Evolutionary conservation across 2,113 vertebrate species (phyloP), one percentile per base, ranked within the genome.

Genomic region (Rutilus rutilus): DNA sequence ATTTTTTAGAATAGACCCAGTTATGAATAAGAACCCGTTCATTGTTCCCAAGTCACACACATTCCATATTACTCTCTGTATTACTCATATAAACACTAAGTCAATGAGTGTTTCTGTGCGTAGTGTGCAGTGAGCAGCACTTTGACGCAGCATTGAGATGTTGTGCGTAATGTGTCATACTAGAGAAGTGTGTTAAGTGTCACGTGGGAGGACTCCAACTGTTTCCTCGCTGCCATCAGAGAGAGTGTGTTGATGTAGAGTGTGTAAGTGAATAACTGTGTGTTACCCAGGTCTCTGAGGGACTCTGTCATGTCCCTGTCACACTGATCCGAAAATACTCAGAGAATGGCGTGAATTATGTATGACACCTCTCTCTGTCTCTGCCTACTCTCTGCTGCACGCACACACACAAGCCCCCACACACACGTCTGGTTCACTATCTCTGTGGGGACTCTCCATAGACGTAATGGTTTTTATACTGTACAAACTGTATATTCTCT

Each of bases 261-360:
- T 50, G 83, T 62, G 87, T 74, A 39, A 75, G 71, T 39, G 62
- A 79, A 80, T 71, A 47, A 62, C 12, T 36, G 67, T 57, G 73
- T 79, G 52, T 83, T 69, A 78, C 36, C 21, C 30, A 11, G 85
- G 65, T 74, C 78, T 73, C 69, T 75, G 36, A 86, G 78, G 39
- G 86, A 80, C 69, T 85, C 78, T 85, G 86, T 89, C 85, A 89
- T 82, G 82, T 82, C 42, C 50, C 60, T 87, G 88, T 89, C 86
- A 82, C 42, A 82, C 62, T 73, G 52, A 89, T 87, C 88, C 83
- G n/a, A 89, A 89, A 89, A 89, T 87, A 87, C 78, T 89, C 79
- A 75, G 67, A 67, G 83, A 87, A 79, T 82, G 86, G 83, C 25
- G 74, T 85, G 79, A 87, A 87, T 85, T 83, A 85, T 89, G 65